phyloP scores from a whole-genome alignment of 2,797 vertebrate species.

The Australoheros facetus region DNA sequence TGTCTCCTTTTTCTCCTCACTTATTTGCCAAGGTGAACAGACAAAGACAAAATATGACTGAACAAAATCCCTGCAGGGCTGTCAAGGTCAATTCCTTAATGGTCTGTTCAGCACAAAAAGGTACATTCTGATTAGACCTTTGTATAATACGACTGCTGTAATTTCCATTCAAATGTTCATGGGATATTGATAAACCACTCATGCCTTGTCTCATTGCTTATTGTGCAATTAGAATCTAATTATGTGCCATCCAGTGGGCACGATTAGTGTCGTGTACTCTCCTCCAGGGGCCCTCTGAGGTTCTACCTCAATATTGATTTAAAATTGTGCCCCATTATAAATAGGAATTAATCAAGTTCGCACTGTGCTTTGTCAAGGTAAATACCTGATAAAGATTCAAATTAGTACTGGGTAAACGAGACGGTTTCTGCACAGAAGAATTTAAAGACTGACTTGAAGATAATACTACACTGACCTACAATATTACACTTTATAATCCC shows the following conservation, averaged over 20 bases:
- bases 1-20: constrained; percentile 9
- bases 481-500: not conserved
- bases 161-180: constrained; percentile 79
- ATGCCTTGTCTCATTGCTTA: constrained; percentile 78
- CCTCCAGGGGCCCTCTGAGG: constrained; percentile 74
- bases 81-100: constrained; percentile 74
- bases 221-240: constrained; percentile 84
- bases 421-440: constrained; percentile 3
- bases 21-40: constrained; percentile 35
- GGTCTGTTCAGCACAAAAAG: constrained; percentile 73
- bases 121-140: constrained; percentile 77
- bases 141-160: constrained; percentile 72
- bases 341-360: constrained; percentile 70
- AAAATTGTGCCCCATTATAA: constrained; percentile 62
- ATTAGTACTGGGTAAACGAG: constrained; percentile 26
- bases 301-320: constrained; percentile 73
- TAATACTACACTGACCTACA: constrained; percentile 1
- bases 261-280: constrained; percentile 70
- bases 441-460: constrained; percentile 4
- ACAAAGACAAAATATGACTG: constrained; percentile 48
- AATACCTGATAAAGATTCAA: constrained; percentile 51
- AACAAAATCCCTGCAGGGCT: constrained; percentile 66
- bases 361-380: constrained; percentile 48
- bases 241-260: constrained; percentile 78
- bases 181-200: constrained; percentile 82